Base-by-base conservation (phyloP, 2,113 vertebrate genomes). In the Glaucidium brasilianum region DNA sequence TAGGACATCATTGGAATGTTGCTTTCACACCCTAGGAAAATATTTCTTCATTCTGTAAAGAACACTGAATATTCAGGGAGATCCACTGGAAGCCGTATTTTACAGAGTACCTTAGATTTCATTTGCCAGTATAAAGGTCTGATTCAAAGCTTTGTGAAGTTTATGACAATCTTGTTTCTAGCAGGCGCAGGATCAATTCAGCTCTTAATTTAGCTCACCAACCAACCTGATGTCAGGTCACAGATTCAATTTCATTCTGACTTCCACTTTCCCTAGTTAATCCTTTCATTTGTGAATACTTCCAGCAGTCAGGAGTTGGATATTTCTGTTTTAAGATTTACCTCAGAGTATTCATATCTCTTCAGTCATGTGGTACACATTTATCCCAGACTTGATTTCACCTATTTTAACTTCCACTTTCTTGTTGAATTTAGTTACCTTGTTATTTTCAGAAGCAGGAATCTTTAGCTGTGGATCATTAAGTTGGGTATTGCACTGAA, bases 161-260 rank as follows among this genome's bases (percentile, higher is more conserved):
- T 92, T 90, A 86, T 67, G 37, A 41, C 37, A 92, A 16, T 74
- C 26, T 80, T 88, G 82, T 83, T 95, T 64, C 85, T 77, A 67
- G 39, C 35, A 83, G 47, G 26, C 34, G 56, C 10, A 52, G 64
- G 83, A 80, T 91, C 77, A 88, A 45, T 91, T 93, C 79, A 68
- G 55, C 67, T 94, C 60, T 88, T 94, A 83, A 93, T 96, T 86
- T 96, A 95, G 43, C 55, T 80, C 55, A 84, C 79, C 6, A 1
- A 85, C 92, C 68, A 78, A 93, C 79, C 76, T 80, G 34, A 88
- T 94, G 64, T 90, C 39, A 88, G 82, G 83, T 92, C 85, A 77
- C 68, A 88, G 64, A 92, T 88, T 86, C 85, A 86, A 87, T 92
- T 94, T 94, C 81, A 25, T 88, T 94, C 88, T 79, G 67, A 82